Base-by-base conservation (phyloP, 2,797 vertebrate species). In the Scolopax bukidnonensis region DNA sequence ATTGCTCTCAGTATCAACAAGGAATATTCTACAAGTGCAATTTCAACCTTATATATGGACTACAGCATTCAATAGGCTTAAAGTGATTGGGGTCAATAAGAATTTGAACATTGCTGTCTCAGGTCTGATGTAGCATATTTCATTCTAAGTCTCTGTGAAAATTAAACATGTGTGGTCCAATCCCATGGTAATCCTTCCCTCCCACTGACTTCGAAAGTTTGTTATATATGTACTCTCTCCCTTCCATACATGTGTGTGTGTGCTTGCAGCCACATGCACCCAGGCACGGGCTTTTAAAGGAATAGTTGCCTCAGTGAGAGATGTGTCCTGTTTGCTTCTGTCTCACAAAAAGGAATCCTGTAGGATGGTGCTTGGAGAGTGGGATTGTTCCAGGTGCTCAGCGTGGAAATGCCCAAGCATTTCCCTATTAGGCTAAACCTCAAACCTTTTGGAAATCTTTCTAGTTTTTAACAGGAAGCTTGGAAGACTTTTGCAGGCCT, bases 161-260 rank as follows among this genome's bases (percentile, higher is more conserved):
- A 86, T 75, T 9, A 91, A 87, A 92, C 60, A 90, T 41, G 79
- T 87, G 91, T 69, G 32, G 54, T 85, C 91, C 87, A 83, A 86
- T 63, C 38, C 82, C 59, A 3, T 20, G 50, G 38, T 68, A 78
- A 85, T 87, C 47, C 67, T 83, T 64, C 50, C 60, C 76, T 94
- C 57, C 79, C 65, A 36, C 65, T 75, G 92, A 12, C 54, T 91
- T 69, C 1, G 27, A 23, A 60, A 59, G 84, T 38, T 69, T 57
- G 41, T 85, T 74, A 51, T 74, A 51, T 32, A 61, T 0, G 2
- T 19, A 45, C 43, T 57, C 47, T 84, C 24, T 81, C 61, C 57
- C 51, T 78, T 67, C 57, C 47, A 20, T 13, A 20, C 53, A n/a
- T 24, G 32, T 24, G 7, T 54, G 63, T 57, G 78, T 81, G 64